Evolutionary conservation across 2,113 vertebrate genomes (phyloP).

Genomic region (Bubo scandiacus): DNA sequence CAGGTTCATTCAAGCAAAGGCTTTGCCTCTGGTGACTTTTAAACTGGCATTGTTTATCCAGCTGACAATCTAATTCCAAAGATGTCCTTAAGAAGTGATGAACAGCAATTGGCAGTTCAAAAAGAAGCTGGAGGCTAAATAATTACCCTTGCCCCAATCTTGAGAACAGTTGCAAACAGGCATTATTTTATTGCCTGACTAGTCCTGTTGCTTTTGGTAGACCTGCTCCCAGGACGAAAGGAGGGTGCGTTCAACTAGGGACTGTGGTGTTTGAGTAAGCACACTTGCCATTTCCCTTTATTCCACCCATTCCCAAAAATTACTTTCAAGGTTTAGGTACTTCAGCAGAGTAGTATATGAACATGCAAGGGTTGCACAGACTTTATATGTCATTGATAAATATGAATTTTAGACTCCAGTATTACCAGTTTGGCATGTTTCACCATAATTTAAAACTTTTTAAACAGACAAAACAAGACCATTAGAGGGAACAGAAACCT

Average conservation of each 20-base stretch:
- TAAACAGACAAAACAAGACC: neutral
- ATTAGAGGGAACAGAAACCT: neutral
- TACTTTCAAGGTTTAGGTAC: neutral
- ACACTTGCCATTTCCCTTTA: neutral
- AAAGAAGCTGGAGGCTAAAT: neutral
- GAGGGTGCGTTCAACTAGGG: accelerated
- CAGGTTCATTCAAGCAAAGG: neutral
- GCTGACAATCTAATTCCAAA: neutral
- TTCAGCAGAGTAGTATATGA: neutral
- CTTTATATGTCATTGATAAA: neutral
- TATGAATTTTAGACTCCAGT: neutral
- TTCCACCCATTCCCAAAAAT: neutral
- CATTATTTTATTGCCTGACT: neutral
- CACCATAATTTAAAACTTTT: neutral
- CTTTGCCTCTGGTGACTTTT: neutral
- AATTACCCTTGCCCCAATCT: neutral
- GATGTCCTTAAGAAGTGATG: neutral
- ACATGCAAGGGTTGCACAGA: neutral
- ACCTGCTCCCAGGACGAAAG: neutral
- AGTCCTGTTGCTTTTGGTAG: neutral
- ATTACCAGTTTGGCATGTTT: neutral
- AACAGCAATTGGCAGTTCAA: neutral
- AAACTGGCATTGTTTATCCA: neutral
- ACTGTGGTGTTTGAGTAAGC: neutral
- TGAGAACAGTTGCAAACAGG: neutral